phyloP scores from a whole-genome alignment of 2,888 invertebrate genomes.

The Pardosa pseudoannulata region DNA sequence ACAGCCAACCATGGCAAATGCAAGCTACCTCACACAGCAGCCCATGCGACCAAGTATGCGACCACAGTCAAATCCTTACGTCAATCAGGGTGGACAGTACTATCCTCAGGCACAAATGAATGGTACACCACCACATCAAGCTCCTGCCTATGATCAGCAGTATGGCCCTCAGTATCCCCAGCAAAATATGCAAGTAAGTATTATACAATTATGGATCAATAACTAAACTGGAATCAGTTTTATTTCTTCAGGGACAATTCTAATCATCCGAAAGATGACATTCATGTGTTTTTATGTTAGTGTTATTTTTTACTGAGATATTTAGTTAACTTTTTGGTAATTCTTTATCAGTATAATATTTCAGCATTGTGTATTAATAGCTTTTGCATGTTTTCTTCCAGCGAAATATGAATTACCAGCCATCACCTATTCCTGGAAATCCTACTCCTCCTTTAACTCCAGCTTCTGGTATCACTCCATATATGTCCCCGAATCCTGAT shows the following conservation, averaged over 20 bases:
- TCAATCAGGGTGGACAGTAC: slow-evolving; percentile 71
- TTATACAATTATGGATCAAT: not conserved
- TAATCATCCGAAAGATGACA: too few species aligned
- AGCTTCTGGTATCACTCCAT: slow-evolving; percentile 91
- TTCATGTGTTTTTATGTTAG: too few species aligned
- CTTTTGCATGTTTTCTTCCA: slow-evolving; percentile 20
- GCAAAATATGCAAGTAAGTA: slow-evolving; percentile 54
- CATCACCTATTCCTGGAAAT: slow-evolving; percentile 96
- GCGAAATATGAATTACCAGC: slow-evolving; percentile 85
- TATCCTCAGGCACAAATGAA: slow-evolving; percentile 73
- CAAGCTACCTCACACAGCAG: slow-evolving; percentile 74
- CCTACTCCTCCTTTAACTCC: slow-evolving; percentile 97
- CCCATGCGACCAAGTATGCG: slow-evolving; percentile 73
- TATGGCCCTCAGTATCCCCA: slow-evolving; percentile 65
- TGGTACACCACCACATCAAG: slow-evolving; percentile 69
- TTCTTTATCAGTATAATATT: too few species aligned
- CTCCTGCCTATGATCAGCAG: slow-evolving; percentile 53
- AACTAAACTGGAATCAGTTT: too few species aligned
- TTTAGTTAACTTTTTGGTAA: too few species aligned
- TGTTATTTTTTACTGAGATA: too few species aligned
- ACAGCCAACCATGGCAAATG: slow-evolving; percentile 46
- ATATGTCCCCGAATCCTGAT: slow-evolving; percentile 92
- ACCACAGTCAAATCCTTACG: slow-evolving; percentile 73
- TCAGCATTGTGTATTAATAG: too few species aligned
- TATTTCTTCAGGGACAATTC: too few species aligned